Evolutionary conservation across 2,888 invertebrate species (phyloP).

Genomic region (Biston betularia): DNA sequence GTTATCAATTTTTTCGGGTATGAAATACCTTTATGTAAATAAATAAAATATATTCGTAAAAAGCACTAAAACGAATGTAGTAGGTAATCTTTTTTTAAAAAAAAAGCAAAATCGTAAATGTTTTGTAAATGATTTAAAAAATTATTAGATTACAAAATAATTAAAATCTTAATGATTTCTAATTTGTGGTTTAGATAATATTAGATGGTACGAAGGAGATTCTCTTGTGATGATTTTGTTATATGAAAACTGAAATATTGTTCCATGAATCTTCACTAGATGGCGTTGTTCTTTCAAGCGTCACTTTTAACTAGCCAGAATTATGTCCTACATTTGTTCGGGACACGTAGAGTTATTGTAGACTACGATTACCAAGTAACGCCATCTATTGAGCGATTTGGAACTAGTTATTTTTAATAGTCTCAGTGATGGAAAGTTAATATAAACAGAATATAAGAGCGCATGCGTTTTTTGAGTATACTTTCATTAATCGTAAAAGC

Average conservation of each 20-base stretch:
- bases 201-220: too few relatives aligned
- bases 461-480: background rate
- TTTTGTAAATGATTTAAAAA: background rate
- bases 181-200: too few relatives aligned
- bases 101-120: background rate
- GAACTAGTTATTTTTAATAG: background rate
- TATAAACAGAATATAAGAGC: background rate
- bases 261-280: too few relatives aligned
- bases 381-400: background rate
- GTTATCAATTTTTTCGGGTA: constrained; percentile 17
- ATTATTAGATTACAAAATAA: too few relatives aligned
- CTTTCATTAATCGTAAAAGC: constrained; percentile 18
- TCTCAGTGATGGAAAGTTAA: background rate
- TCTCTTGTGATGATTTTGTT: too few relatives aligned
- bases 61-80: constrained; percentile 10
- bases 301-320: too few relatives aligned
- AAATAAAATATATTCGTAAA: constrained; percentile 14
- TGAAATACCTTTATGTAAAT: constrained; percentile 36
- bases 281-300: too few relatives aligned
- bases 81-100: background rate
- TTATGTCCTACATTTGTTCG: too few relatives aligned
- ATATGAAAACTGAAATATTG: too few relatives aligned
- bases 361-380: background rate
- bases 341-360: too few relatives aligned
- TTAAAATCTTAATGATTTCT: too few relatives aligned